Percentiles rank a stretch among this genome's conserved stretches.
These are phyloP conservation scores for Falco berigora DNA, from an alignment of 2,797 vertebrate species.

Conservation along the genomic window DNA sequence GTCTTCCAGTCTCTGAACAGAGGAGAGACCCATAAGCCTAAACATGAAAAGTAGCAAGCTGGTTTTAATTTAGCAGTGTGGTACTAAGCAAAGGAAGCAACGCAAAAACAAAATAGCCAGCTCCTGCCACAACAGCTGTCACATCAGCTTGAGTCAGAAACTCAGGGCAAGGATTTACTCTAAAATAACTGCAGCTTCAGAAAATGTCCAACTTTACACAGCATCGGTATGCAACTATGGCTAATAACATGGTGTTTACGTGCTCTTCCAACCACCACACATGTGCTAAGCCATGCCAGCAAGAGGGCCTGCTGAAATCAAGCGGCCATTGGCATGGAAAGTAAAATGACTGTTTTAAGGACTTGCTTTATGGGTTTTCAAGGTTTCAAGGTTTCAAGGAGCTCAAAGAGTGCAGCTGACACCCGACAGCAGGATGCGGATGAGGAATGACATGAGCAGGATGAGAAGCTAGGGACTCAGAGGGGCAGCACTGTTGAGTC, in stretches of 20 bases:
- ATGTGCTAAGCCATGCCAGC: neutral
- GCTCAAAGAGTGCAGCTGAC: neutral
- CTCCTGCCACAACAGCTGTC: neutral
- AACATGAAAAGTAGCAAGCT: neutral
- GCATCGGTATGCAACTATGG: rapidly evolving
- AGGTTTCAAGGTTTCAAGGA: no score
- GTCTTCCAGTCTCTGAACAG: neutral
- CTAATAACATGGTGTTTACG: rapidly evolving
- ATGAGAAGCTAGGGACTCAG: neutral
- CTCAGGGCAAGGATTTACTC: neutral
- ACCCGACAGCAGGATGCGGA: rapidly evolving
- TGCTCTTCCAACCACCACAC: neutral
- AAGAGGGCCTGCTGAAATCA: neutral
- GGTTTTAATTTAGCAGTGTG: neutral
- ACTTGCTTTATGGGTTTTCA: neutral
- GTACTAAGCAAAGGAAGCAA: neutral
- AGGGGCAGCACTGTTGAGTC: no score
- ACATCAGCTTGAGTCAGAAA: neutral
- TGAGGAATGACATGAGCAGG: neutral
- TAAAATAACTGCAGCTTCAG: neutral
- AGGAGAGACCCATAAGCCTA: neutral
- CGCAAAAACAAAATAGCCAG: neutral
- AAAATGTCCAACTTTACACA: neutral
- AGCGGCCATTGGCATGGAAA: neutral
- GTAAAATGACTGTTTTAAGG: neutral